Evolutionary conservation across 2,888 invertebrate species (phyloP), one percentile per base, ranked within the genome.

Genomic region (Hypolimnas misippus): DNA sequence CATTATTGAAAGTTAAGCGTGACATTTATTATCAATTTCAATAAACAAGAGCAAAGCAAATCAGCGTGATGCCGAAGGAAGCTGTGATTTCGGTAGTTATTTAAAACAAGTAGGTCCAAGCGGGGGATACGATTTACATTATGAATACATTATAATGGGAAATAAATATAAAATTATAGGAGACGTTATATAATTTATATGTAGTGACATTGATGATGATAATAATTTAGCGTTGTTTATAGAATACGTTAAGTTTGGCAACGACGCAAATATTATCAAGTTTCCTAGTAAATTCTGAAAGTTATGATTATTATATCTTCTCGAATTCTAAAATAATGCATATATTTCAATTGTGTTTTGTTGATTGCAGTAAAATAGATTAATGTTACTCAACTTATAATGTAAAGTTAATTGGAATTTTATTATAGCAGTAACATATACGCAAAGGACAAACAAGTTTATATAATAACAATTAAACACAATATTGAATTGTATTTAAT

Each of bases 61-160:
- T 54, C 70, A 70, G 70, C 70, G 61, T 70, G 70, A 54, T 44
- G 65, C 51, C 66, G n/a, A 44, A 57, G 53, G 64, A 59, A 62
- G 55, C 66, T 63, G 63, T 62, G 61, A 67, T 57, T 52, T 57
- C 59, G 49, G 60, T 59, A 57, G 65, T 68, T 65, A 62, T 56
- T 60, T 65, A 40, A 65, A 68, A 65, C 63, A 65, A 66, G 60
- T 57, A 63, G 57, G 25, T 59, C 54, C 40, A 38, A 17, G 35
- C 57, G 59, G 51, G 38, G 33, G 42, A 16, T 57, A 33, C 42
- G 19, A 46, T 19, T 33, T 38, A 46, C 35, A 40, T 53, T 50
- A 59, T 63, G 58, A 67, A 68, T 69, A 64, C 62, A 58, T 60
- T 69, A 53, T 51, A 50, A 54, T 62, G 25, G n/a, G 53, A 56